Evolutionary conservation across 1,140 invertebrate genomes (phyloP).

Genomic region (Steinernema feltiae): DNA sequence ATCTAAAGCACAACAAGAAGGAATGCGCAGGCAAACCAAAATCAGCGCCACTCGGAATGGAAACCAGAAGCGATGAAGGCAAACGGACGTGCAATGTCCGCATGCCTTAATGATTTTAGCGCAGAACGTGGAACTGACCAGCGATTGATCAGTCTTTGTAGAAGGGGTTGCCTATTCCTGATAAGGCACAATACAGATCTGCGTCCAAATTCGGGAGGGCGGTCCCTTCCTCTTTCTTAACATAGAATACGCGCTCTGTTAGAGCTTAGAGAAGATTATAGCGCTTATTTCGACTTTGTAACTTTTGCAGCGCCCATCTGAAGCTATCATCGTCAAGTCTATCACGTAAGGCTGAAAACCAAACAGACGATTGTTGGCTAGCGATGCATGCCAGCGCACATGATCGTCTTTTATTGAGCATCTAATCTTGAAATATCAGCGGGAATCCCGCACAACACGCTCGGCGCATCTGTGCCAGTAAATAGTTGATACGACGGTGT

Average conservation of each 20-base stretch:
- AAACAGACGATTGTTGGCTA: not conserved
- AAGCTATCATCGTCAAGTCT: not conserved
- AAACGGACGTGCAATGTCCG: too few species aligned
- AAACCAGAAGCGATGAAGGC: too few species aligned
- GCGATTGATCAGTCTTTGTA: not conserved
- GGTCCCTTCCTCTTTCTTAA: not conserved
- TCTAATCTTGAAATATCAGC: not conserved
- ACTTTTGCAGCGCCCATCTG: not conserved
- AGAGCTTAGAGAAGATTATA: slow-evolving; percentile 1
- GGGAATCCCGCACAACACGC: not conserved
- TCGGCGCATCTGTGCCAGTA: too few species aligned
- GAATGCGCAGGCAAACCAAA: too few species aligned
- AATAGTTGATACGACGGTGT: too few species aligned
- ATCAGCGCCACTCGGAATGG: too few species aligned
- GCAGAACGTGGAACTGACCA: not conserved
- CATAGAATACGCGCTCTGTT: not conserved
- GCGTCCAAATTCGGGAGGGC: not conserved
- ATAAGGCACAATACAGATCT: slow-evolving; percentile 12
- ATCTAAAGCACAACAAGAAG: too few species aligned
- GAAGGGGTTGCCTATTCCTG: not conserved
- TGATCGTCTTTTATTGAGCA: not conserved
- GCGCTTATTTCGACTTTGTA: not conserved
- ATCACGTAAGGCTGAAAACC: not conserved
- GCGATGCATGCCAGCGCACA: not conserved
- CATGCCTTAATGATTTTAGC: not conserved